phyloP scores from a whole-genome alignment of 1,140 invertebrate genomes.

The Drosophila pallidifrons region DNA sequence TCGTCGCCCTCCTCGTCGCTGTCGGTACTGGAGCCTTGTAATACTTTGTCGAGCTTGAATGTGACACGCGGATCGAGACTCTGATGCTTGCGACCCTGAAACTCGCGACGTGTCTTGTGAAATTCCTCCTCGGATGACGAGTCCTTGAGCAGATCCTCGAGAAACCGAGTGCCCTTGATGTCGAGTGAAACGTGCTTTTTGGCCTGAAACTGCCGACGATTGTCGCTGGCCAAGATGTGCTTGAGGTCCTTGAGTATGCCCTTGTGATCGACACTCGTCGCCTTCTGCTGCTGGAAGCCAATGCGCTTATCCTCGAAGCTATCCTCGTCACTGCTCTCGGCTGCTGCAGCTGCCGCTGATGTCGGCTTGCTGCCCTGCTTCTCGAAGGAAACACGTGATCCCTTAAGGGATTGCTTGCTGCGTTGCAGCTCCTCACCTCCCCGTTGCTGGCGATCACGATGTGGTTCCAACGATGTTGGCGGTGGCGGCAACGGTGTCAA shows the following conservation, averaged over 20 bases:
- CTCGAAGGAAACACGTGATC: constrained; percentile 82
- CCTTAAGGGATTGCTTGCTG: constrained; percentile 80
- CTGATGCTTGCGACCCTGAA: constrained; percentile 84
- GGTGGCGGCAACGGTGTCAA: constrained; percentile 71
- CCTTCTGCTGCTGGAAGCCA: constrained; percentile 83
- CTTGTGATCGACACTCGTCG: constrained; percentile 82
- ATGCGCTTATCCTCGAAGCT: constrained; percentile 80
- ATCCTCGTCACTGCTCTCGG: constrained; percentile 81
- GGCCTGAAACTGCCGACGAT: constrained; percentile 80
- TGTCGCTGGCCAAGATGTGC: constrained; percentile 76
- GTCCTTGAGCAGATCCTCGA: constrained; percentile 79
- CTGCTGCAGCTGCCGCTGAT: constrained; percentile 1
- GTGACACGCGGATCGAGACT: constrained; percentile 82
- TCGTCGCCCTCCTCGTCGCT: constrained; percentile 83
- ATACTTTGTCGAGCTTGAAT: constrained; percentile 82
- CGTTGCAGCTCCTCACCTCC: constrained; percentile 71
- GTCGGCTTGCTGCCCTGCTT: constrained; percentile 35
- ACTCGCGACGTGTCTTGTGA: constrained; percentile 77
- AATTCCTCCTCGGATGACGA: constrained; percentile 84
- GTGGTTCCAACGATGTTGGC: constrained; percentile 68
- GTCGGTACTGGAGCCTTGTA: constrained; percentile 78
- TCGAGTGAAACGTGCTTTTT: constrained; percentile 84
- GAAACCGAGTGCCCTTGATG: constrained; percentile 74
- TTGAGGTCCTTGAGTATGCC: constrained; percentile 84
- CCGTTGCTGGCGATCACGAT: constrained; percentile 76